Base-by-base conservation (phyloP, 2,113 vertebrate species). In the Eonycteris spelaea region DNA sequence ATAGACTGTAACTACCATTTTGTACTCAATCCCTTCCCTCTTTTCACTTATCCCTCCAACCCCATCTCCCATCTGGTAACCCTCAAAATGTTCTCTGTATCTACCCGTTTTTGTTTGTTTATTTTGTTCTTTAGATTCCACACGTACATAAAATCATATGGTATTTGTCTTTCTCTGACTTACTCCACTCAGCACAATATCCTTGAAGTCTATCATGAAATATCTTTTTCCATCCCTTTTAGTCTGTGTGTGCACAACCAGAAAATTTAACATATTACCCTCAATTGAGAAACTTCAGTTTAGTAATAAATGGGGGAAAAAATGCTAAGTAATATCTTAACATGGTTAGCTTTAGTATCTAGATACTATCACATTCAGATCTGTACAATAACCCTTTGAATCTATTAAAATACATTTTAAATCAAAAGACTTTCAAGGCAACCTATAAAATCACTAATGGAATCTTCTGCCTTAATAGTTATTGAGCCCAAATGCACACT, bases 351-450 rank as follows among this genome's bases (percentile, higher is more conserved):
- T 73, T 40, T 79, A 55, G 9, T 87, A 68, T 43, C n/a, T 33
- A 57, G 18, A 51, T 11, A 40, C 15, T 33, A 61, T n/a, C 57
- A 78, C 16, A 63, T 55, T 90, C 48, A 84, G 38, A 88, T 38
- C 12, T 75, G 33, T 24, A 61, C 14, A 82, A 30, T 15, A 57
- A 48, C 1, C 21, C 24, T 67, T 18, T 61, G 12, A 70, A 61
- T 30, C 38, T 43, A 14, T 38, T 82, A 74, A 90, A 51, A 88
- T 35, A 78, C 0, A 65, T 40, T 26, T 9, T 33, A 65, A 63
- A 86, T 45, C 55, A 85, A 83, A 91, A 59, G 33, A 43, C 30
- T 92, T 91, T 83, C 48, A 68, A 93, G 85, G 80, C 24, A 88
- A 94, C 26, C 38, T 67, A 86, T 1, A 68, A 68, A 87, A 43